Evolutionary conservation across 2,797 vertebrate genomes (phyloP).

Genomic region (Danio albolineatus): DNA sequence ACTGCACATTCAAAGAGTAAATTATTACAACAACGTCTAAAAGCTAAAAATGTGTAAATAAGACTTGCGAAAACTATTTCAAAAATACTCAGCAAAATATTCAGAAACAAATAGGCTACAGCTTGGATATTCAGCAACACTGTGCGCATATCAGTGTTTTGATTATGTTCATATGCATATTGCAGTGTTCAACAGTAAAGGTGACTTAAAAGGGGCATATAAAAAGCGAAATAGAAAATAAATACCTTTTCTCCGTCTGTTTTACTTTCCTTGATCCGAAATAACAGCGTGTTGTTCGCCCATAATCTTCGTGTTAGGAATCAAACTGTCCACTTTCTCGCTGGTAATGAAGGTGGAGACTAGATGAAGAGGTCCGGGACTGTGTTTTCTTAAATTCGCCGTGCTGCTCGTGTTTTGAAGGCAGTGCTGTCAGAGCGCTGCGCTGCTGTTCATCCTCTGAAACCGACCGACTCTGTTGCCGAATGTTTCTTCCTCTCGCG

Average conservation of each 20-base stretch:
- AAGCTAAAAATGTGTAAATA: background rate
- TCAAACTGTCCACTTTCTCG: slow-evolving; percentile 42
- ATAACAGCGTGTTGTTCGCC: slow-evolving; percentile 11
- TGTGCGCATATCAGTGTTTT: background rate
- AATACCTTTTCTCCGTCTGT: slow-evolving; percentile 27
- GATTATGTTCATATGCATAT: background rate
- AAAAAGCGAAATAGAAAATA: background rate
- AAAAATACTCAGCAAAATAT: background rate
- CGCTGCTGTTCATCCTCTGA: slow-evolving; percentile 45
- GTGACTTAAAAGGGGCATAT: background rate
- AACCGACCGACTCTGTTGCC: slow-evolving; percentile 53
- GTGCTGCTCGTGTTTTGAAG: background rate
- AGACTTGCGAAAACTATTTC: background rate
- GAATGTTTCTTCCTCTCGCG: slow-evolving; percentile 69
- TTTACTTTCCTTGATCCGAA: slow-evolving; percentile 6
- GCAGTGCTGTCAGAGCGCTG: slow-evolving; percentile 12
- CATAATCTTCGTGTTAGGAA: slow-evolving; percentile 30
- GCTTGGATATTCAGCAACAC: background rate
- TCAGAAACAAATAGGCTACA: background rate
- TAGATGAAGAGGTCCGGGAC: background rate
- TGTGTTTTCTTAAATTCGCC: background rate
- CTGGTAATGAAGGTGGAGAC: background rate
- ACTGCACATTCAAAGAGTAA: background rate
- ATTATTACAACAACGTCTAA: background rate
- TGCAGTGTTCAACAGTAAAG: background rate